These are phyloP conservation scores for Rhogogaster chlorosoma DNA, from an alignment of 2,888 invertebrate species.

Conservation along the genomic window DNA sequence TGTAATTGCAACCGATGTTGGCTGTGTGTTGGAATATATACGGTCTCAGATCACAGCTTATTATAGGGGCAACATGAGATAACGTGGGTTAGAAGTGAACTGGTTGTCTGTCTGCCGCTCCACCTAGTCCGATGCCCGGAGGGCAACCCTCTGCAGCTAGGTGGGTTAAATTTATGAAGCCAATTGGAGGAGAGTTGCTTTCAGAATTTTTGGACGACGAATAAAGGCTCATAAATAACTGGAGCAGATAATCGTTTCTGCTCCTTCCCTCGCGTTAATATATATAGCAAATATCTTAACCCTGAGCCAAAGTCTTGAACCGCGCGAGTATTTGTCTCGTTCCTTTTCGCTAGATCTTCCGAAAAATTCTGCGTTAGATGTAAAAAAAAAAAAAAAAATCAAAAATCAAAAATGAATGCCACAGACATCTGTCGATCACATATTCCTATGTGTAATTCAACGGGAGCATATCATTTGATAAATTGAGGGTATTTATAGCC, in stretches of 20 bases:
- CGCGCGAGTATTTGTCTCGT: background rate
- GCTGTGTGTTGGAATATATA: conserved; percentile 67
- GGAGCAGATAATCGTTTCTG: conserved; percentile 62
- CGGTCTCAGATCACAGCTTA: conserved; percentile 75
- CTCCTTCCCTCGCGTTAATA: background rate
- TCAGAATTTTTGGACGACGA: conserved; percentile 55
- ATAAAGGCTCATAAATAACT: conserved; percentile 64
- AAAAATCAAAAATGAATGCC: background rate
- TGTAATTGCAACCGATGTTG: conserved; percentile 75
- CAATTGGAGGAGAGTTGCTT: conserved; percentile 57
- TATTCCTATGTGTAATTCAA: background rate
- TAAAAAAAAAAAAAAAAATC: background rate
- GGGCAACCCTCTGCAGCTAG: conserved; percentile 48
- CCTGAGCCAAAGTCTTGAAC: background rate
- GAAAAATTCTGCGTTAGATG: background rate
- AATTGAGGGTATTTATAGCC: background rate
- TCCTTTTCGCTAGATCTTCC: background rate
- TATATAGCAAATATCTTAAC: conserved; percentile 3
- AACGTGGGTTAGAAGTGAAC: conserved; percentile 46
- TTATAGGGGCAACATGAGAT: conserved; percentile 70
- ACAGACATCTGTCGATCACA: background rate
- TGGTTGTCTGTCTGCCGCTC: conserved; percentile 46
- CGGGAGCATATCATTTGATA: background rate
- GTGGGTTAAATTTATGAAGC: conserved; percentile 66
- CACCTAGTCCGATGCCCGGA: conserved; percentile 38